Evolutionary conservation across 2,113 vertebrate species (phyloP), one percentile per base, ranked within the genome.

Genomic region (Falcunculus frontatus): DNA sequence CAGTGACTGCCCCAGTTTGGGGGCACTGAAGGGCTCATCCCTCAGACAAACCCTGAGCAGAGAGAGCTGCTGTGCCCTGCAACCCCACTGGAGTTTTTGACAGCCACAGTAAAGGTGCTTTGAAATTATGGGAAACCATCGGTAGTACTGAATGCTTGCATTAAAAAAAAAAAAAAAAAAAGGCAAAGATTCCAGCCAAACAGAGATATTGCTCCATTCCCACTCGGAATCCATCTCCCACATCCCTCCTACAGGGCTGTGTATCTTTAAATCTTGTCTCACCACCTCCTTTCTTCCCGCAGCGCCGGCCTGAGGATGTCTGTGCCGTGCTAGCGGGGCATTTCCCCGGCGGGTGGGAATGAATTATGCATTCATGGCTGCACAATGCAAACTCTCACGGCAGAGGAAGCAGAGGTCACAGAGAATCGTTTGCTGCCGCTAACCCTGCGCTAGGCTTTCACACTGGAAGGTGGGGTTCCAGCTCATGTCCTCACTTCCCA

Each of bases 381-480:
- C 83, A 75, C 96, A 78, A 23, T 53, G 76, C 90, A 53, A 76
- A 85, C 55, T 42, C 90, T 22, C 35, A 18, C 1, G 11, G 84
- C 85, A 69, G 67, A 68, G 87, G 92, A 93, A 95, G 85, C 76
- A 74, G 49, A 82, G 95, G 89, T 91, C 91, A 79, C 16, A 1
- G 47, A 52, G 81, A 10, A 55, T 47, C 16, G 0, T 53, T 78
- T 46, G 56, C 67, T 10, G 52, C 86, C 9, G 42, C 68, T 64
- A 26, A 33, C 77, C 73, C 55, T 60, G 18, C 0, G 6, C 56
- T 27, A 1, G 2, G 15, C 74, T 91, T 33, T 75, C 92, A 9
- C 77, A 2, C 62, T 69, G 92, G 11, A 59, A 91, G 69, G 69
- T 83, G 76, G 26, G 37, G 49, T 15, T 75, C 2, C 8, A 52